Percentiles rank a stretch among this genome's conserved stretches.
Evolutionary conservation across 2,888 invertebrate species (phyloP).

Genomic region (Dynastes grantii): DNA sequence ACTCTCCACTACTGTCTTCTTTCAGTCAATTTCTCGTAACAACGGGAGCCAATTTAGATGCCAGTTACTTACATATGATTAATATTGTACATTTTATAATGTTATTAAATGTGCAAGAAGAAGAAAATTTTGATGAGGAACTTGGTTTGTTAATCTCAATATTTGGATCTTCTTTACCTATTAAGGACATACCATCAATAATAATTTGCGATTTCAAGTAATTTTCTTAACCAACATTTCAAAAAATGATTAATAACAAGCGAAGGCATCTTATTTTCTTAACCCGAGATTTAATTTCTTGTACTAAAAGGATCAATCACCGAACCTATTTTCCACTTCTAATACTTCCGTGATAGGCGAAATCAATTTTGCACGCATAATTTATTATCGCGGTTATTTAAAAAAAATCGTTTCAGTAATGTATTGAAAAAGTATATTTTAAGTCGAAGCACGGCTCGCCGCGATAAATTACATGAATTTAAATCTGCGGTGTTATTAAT

Average conservation of each 20-base stretch:
- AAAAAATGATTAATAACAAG: slow-evolving; percentile 34
- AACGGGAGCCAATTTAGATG: too few species aligned
- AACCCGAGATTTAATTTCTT: slow-evolving; percentile 8
- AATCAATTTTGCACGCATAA: slow-evolving; percentile 23
- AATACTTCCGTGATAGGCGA: slow-evolving; percentile 6
- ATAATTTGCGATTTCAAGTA: too few species aligned
- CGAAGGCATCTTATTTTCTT: slow-evolving; percentile 17
- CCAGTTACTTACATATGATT: too few species aligned
- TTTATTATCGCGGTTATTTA: slow-evolving; percentile 25
- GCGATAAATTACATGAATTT: slow-evolving; percentile 43
- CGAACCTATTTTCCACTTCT: neutral
- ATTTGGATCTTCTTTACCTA: too few species aligned
- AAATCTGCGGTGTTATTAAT: slow-evolving; percentile 37
- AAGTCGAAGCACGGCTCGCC: slow-evolving; percentile 11
- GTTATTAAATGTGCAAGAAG: too few species aligned
- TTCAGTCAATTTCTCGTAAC: too few species aligned
- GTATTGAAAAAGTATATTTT: slow-evolving; percentile 36
- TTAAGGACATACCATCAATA: too few species aligned
- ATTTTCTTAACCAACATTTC: too few species aligned
- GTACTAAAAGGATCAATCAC: slow-evolving; percentile 30
- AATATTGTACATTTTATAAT: too few species aligned
- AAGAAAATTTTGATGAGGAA: too few species aligned
- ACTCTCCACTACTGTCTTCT: too few species aligned
- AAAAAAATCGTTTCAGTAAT: slow-evolving; percentile 26
- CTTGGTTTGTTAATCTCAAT: too few species aligned